These are phyloP conservation scores for Pangasius larnaudii DNA, from an alignment of 2,797 vertebrate species.

Conservation along the genomic window DNA sequence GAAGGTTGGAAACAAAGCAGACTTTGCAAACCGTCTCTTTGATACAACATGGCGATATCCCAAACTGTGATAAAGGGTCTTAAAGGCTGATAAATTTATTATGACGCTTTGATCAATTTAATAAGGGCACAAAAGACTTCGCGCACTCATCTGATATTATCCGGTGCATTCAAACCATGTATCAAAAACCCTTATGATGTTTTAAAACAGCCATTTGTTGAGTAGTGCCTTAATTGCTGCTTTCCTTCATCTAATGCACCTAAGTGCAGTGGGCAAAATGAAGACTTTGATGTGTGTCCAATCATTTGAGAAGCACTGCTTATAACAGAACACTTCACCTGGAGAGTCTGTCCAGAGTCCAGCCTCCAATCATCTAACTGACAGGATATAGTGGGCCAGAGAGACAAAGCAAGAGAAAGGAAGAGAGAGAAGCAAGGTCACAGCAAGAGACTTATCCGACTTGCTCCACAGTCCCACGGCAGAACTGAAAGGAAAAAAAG, in stretches of 20 bases:
- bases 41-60: neutral
- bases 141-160: neutral
- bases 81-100: neutral
- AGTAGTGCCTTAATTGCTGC: conserved; percentile 25
- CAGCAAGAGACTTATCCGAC: neutral
- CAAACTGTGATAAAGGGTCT: neutral
- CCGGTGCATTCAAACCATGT: neutral
- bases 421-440: neutral
- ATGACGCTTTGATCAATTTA: conserved; percentile 2
- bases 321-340: neutral
- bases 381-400: neutral
- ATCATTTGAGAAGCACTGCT: neutral
- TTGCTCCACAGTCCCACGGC: neutral
- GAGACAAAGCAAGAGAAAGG: neutral
- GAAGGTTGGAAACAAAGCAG: neutral
- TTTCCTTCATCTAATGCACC: neutral
- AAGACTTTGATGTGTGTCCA: conserved; percentile 26
- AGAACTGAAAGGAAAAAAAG: neutral
- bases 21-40: neutral
- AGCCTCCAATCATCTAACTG: neutral
- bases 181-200: neutral
- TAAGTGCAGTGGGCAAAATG: neutral
- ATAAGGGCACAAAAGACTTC: neutral
- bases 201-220: neutral
- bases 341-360: neutral